phyloP scores from a whole-genome alignment of 2,888 invertebrate genomes.

The Drosophila subsilvestris region DNA sequence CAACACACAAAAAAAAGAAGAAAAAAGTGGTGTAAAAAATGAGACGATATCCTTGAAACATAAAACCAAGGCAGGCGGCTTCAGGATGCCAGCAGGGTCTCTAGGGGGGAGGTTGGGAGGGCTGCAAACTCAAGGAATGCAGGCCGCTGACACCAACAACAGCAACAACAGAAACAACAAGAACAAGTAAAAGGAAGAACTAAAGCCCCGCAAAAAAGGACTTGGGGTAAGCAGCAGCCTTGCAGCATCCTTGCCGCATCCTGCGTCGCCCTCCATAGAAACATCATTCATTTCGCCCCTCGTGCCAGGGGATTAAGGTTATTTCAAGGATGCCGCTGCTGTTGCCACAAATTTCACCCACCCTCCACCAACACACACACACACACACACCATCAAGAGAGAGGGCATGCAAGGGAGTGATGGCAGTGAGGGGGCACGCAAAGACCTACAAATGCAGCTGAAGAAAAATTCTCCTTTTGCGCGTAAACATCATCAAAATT shows the following conservation, averaged over 20 bases:
- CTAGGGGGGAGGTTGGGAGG: constrained; percentile 10
- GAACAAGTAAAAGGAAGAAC: not conserved
- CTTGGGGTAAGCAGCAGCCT: constrained; percentile 8
- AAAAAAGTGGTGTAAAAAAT: constrained; percentile 76
- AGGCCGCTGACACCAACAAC: constrained; percentile 42
- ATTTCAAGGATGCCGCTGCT: constrained; percentile 80
- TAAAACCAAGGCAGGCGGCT: constrained; percentile 49
- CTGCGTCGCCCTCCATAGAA: constrained; percentile 54
- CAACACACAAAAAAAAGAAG: too few relatives aligned
- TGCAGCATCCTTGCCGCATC: not conserved
- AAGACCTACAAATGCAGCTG: constrained; percentile 45
- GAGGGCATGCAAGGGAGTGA: not conserved
- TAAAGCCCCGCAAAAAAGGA: not conserved
- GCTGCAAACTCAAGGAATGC: constrained; percentile 48
- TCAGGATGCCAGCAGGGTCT: constrained; percentile 2
- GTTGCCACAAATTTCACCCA: constrained; percentile 2
- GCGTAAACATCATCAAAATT: constrained; percentile 82
- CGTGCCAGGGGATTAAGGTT: constrained; percentile 82
- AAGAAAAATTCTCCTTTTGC: constrained; percentile 68
- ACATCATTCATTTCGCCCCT: constrained; percentile 82
- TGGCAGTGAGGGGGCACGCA: not conserved
- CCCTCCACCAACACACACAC: constrained; percentile 9
- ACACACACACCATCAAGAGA: not conserved
- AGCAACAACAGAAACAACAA: constrained; percentile 15
- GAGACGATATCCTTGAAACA: constrained; percentile 75